Conservation (phyloP, 1,140 invertebrate genomes). For the Anastatus disparis region DNA sequence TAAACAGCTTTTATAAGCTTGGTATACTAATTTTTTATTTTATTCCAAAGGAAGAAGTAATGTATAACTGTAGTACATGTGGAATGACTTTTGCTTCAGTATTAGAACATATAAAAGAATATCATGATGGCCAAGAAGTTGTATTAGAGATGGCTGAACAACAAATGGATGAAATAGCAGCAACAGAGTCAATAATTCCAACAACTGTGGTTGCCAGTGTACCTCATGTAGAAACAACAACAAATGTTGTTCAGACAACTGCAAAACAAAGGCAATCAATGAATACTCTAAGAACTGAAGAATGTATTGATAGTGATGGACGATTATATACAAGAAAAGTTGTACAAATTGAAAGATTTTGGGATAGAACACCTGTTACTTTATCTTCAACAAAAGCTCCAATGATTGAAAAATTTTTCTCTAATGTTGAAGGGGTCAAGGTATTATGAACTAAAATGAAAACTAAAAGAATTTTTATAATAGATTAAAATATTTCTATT, state of each 20-base stretch:
- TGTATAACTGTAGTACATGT: slow-evolving; percentile 74
- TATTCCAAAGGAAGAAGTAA: slow-evolving; percentile 29
- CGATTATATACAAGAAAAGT: slow-evolving; percentile 67
- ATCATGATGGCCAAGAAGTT: slow-evolving; percentile 75
- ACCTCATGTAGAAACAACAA: slow-evolving; percentile 37
- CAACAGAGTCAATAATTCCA: slow-evolving; percentile 36
- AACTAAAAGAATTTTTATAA: no score
- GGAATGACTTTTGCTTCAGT: slow-evolving; percentile 73
- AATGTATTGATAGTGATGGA: slow-evolving; percentile 67
- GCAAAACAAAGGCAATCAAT: slow-evolving; percentile 56
- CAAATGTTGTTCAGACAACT: slow-evolving; percentile 28
- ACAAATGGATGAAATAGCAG: slow-evolving; percentile 52
- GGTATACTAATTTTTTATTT: slow-evolving; percentile 4
- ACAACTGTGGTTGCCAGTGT: slow-evolving; percentile 27
- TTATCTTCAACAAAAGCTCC: slow-evolving; percentile 53
- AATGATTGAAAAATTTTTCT: slow-evolving; percentile 66
- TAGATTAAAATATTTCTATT: background rate
- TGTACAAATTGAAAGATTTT: slow-evolving; percentile 69
- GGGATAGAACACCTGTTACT: slow-evolving; percentile 55
- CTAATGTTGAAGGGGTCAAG: slow-evolving; percentile 62
- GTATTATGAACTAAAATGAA: slow-evolving; percentile 43
- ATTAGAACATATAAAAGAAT: slow-evolving; percentile 73
- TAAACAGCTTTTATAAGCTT: background rate
- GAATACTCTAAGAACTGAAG: slow-evolving; percentile 65
- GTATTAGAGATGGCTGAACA: slow-evolving; percentile 68